Conservation (phyloP, 1,140 invertebrate genomes). For the Ruditapes philippinarum region DNA sequence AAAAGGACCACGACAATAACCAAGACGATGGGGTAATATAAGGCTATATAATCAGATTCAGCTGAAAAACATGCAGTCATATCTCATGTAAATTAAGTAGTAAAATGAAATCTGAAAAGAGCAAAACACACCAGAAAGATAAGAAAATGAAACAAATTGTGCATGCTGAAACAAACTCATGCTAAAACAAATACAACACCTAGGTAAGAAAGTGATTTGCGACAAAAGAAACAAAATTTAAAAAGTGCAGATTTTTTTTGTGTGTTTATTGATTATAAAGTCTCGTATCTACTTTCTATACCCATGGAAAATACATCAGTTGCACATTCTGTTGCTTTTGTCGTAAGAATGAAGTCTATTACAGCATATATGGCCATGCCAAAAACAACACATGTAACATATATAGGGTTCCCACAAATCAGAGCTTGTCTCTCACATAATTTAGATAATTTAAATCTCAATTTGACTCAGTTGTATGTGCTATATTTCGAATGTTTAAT, state of each 20-base stretch:
- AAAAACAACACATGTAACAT: constrained; percentile 7
- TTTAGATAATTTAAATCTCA: too few relatives aligned
- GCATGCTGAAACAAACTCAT: background rate
- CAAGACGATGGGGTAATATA: too few relatives aligned
- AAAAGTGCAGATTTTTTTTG: constrained; percentile 8
- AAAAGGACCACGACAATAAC: too few relatives aligned
- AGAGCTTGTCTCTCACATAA: too few relatives aligned
- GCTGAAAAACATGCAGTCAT: too few relatives aligned
- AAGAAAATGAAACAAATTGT: background rate
- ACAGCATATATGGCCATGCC: background rate
- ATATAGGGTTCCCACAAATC: too few relatives aligned
- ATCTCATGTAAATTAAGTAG: too few relatives aligned
- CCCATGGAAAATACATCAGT: constrained; percentile 51
- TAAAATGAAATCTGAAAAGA: too few relatives aligned
- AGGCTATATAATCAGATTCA: too few relatives aligned
- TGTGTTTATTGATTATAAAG: background rate
- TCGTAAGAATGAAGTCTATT: background rate
- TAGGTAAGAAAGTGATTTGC: background rate
- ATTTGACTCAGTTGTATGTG: too few relatives aligned
- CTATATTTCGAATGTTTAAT: too few relatives aligned
- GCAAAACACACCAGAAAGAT: background rate
- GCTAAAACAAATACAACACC: background rate
- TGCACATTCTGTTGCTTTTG: constrained; percentile 48
- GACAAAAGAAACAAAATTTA: constrained; percentile 54
- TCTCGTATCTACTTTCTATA: background rate